Conservation (phyloP, 30 jellyfish, hydroid and myxozoan genomes). For the Clytia hemisphaerica region DNA sequence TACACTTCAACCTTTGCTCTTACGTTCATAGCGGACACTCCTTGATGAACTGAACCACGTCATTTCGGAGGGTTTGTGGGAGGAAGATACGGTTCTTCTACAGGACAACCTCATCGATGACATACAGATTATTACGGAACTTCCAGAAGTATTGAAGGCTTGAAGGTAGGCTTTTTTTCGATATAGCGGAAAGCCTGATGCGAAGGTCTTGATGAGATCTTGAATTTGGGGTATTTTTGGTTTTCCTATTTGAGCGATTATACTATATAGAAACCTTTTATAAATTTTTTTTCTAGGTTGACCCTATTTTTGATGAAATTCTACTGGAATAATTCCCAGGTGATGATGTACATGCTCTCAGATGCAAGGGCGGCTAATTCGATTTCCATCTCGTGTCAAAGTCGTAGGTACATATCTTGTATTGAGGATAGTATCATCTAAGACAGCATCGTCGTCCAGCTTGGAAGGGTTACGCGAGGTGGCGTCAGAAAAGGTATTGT, state of each 20-base stretch:
- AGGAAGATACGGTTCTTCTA: too few relatives aligned
- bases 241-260: neutral
- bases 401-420: conserved; percentile 3
- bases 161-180: neutral
- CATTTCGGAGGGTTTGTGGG: too few relatives aligned
- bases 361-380: conserved; percentile 4
- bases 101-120: neutral
- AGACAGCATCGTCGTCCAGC: neutral
- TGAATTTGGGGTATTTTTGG: conserved; percentile 12
- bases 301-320: too few relatives aligned
- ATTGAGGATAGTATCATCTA: conserved; percentile 1
- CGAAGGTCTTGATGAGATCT: neutral
- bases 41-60: too few relatives aligned
- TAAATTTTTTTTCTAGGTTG: too few relatives aligned
- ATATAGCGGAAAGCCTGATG: conserved; percentile 17
- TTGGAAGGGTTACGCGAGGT: conserved; percentile 4
- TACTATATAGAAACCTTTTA: too few relatives aligned
- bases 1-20: too few relatives aligned
- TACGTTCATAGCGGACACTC: too few relatives aligned
- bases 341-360: neutral
- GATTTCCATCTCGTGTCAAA: neutral
- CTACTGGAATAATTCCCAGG: conserved; percentile 1
- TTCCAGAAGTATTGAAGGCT: conserved; percentile 4
- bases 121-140: too few relatives aligned
- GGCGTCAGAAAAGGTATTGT: neutral